phyloP scores from a whole-genome alignment of 2,888 invertebrate genomes.

The Oscheius myriophilus region DNA sequence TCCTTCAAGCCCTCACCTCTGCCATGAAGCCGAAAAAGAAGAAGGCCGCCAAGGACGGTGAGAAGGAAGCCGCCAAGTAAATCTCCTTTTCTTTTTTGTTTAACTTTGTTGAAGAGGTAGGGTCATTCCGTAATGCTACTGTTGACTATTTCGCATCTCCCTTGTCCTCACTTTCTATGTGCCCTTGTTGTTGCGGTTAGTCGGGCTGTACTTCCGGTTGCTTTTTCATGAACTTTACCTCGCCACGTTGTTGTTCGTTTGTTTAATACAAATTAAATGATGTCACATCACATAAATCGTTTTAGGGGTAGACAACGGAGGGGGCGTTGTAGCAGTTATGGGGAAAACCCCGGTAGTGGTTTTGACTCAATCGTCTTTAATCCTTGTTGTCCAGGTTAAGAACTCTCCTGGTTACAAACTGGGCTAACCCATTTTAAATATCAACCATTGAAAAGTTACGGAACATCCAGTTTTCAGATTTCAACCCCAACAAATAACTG shows the following conservation, averaged over 20 bases:
- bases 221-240: constrained; percentile 9
- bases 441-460: no score
- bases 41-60: constrained; percentile 53
- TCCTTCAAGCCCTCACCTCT: constrained; percentile 82
- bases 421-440: no score
- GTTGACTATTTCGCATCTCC: constrained; percentile 10
- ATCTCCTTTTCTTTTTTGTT: background rate
- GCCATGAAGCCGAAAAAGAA: constrained; percentile 85
- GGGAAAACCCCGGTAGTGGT: no score
- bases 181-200: constrained; percentile 1
- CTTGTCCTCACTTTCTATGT: constrained; percentile 14
- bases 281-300: background rate
- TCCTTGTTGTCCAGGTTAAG: no score
- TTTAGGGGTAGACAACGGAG: no score
- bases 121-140: no score
- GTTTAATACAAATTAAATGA: constrained; percentile 1
- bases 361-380: no score
- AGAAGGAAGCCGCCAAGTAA: background rate
- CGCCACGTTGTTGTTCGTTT: constrained; percentile 12
- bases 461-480: no score
- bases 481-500: no score
- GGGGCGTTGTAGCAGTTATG: no score
- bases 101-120: background rate
- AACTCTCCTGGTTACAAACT: no score
- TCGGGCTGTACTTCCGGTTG: constrained; percentile 17